Base-by-base conservation (phyloP, 2,113 vertebrate genomes). In the Odontophorus gujanensis region DNA sequence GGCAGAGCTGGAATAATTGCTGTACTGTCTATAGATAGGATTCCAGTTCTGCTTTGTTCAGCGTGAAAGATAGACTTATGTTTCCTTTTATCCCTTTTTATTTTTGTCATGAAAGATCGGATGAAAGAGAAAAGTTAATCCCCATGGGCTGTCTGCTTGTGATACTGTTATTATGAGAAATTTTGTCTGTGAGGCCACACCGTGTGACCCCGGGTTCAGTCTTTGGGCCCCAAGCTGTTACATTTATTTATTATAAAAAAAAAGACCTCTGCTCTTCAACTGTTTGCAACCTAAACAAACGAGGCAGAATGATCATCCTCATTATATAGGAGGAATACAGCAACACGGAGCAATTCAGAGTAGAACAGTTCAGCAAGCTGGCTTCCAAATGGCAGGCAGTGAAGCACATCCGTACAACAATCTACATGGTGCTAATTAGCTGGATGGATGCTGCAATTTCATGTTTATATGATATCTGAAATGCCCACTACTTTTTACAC, bases 101-200 rank as follows among this genome's bases (percentile, higher is more conserved):
- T 14, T 71, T 18, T 96, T 85, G 6, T 38, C 81, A 45, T 69
- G 71, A 87, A 76, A 87, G 19, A 47, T 42, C 45, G n/a, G 13
- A 42, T 76, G 50, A 78, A 78, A 84, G 45, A 93, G 38, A 79
- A 87, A 95, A 80, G 34, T 9, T 73, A 90, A 84, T 76, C 53
- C 11, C 89, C 32, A 73, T 77, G 71, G 24, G 17, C 36, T 68
- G 25, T 67, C 72, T 81, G 18, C 67, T 80, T 77, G 82, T 53
- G 19, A 59, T 76, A 51, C 4, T 74, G 28, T 38, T 87, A 66
- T 61, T 69, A 73, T 9, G 55, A 58, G 42, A 77, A 90, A 50
- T 85, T 58, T 73, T 91, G 45, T 76, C 85, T 77, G 32, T 85
- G 50, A 74, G 21, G 74, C 21, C 0, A 1, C 13, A 20, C 12